Evolutionary conservation across 2,797 vertebrate genomes (phyloP).

Genomic region (Mus spretus): DNA sequence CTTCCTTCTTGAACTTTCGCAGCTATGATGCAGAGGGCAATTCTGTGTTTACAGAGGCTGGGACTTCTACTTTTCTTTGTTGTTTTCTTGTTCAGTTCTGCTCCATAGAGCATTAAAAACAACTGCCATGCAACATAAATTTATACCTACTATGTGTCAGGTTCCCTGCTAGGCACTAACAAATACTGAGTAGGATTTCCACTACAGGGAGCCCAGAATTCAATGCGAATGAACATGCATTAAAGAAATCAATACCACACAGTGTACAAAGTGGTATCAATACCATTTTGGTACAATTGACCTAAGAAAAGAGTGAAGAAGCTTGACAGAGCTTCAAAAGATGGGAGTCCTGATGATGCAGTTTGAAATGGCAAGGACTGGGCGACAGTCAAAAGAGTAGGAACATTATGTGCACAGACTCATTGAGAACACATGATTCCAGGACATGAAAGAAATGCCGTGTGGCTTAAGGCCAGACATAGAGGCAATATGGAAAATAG

Average conservation of each 20-base stretch:
- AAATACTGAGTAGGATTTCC: not conserved
- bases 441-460: constrained; percentile 62
- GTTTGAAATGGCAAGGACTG: constrained; percentile 50
- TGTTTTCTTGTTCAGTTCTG: not conserved
- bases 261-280: not conserved
- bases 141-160: not conserved
- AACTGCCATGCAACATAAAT: not conserved
- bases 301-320: not conserved
- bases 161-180: not conserved
- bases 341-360: not conserved
- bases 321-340: constrained; percentile 39
- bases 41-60: not conserved
- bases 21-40: constrained; percentile 10
- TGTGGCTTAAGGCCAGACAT: constrained; percentile 59
- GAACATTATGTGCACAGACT: constrained; percentile 75
- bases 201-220: not conserved
- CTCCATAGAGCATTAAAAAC: not conserved
- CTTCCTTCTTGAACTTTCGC: constrained; percentile 53
- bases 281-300: not conserved
- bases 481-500: constrained; percentile 54
- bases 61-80: constrained; percentile 23
- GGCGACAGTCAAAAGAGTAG: constrained; percentile 69
- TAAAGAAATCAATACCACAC: constrained; percentile 1
- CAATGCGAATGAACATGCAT: not conserved
- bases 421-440: constrained; percentile 70